Evolutionary conservation across 1,140 invertebrate species (phyloP).

Genomic region (Amyelois transitella): DNA sequence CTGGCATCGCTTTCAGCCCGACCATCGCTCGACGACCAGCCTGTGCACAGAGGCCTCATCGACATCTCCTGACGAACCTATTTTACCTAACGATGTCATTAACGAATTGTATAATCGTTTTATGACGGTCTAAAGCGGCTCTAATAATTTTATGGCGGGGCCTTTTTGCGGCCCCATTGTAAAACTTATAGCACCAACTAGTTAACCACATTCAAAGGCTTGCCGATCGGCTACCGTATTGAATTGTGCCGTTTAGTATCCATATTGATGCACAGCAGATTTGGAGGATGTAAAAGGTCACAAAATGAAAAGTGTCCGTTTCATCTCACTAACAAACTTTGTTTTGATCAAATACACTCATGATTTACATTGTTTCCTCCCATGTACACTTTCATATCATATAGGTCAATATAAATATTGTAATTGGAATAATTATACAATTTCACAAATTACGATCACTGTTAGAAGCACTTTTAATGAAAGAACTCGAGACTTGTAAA

Average conservation of each 20-base stretch:
- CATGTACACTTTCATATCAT: conserved; percentile 1
- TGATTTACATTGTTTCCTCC: not conserved
- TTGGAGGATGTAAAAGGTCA: conserved; percentile 57
- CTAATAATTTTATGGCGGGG: conserved; percentile 65
- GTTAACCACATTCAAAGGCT: conserved; percentile 29
- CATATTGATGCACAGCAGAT: conserved; percentile 50
- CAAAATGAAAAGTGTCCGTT: conserved; percentile 41
- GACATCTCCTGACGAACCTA: conserved; percentile 51
- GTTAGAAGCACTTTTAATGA: conserved; percentile 58
- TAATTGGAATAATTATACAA: not conserved
- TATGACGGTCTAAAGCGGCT: conserved; percentile 37
- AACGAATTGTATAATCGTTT: conserved; percentile 43
- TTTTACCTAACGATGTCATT: conserved; percentile 48
- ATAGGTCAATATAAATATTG: not conserved
- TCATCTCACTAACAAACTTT: conserved; percentile 31
- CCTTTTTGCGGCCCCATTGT: conserved; percentile 65
- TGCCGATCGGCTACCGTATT: conserved; percentile 33
- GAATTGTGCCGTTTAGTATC: conserved; percentile 40
- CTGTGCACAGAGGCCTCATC: conserved; percentile 29
- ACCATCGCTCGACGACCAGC: conserved; percentile 51
- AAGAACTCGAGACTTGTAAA: conserved; percentile 18
- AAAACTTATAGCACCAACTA: conserved; percentile 32
- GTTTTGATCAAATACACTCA: conserved; percentile 11
- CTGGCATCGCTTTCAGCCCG: conserved; percentile 51
- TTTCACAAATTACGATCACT: conserved; percentile 55